Conservation (phyloP, 1,140 invertebrate species). For the Drosophila hydei region DNA sequence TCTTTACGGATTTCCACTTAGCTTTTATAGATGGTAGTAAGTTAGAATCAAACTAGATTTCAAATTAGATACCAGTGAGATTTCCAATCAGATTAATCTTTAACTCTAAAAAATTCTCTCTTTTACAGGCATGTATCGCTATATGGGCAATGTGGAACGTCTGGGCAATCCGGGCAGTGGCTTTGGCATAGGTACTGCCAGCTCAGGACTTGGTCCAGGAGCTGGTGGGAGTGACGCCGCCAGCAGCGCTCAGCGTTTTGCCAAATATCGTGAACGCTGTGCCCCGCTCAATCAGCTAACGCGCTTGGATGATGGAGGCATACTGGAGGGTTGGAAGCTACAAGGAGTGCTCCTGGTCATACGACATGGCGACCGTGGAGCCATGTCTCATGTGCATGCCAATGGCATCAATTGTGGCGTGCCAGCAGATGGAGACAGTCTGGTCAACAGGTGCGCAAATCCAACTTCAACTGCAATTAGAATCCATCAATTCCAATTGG, state of each 20-base stretch:
- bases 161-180: conserved; percentile 24
- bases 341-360: conserved; percentile 92
- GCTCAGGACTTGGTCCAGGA: conserved; percentile 30
- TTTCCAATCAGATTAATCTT: too few relatives aligned
- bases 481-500: background rate
- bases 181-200: conserved; percentile 39
- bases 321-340: conserved; percentile 87
- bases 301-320: conserved; percentile 88
- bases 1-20: too few relatives aligned
- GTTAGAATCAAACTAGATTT: too few relatives aligned
- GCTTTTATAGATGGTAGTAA: too few relatives aligned
- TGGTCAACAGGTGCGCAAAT: conserved; percentile 84
- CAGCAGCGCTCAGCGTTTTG: conserved; percentile 63
- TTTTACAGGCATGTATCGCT: conserved; percentile 89
- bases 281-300: conserved; percentile 88
- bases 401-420: conserved; percentile 90
- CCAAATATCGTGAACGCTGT: conserved; percentile 84
- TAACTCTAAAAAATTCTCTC: background rate
- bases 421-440: conserved; percentile 84
- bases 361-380: conserved; percentile 94
- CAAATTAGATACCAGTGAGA: background rate
- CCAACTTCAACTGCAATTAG: conserved; percentile 52
- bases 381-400: conserved; percentile 91
- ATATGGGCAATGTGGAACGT: conserved; percentile 85
- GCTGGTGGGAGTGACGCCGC: conserved; percentile 17